These are phyloP conservation scores for Neoitamus cyanurus DNA, from an alignment of 2,888 invertebrate genomes.

Conservation along the genomic window DNA sequence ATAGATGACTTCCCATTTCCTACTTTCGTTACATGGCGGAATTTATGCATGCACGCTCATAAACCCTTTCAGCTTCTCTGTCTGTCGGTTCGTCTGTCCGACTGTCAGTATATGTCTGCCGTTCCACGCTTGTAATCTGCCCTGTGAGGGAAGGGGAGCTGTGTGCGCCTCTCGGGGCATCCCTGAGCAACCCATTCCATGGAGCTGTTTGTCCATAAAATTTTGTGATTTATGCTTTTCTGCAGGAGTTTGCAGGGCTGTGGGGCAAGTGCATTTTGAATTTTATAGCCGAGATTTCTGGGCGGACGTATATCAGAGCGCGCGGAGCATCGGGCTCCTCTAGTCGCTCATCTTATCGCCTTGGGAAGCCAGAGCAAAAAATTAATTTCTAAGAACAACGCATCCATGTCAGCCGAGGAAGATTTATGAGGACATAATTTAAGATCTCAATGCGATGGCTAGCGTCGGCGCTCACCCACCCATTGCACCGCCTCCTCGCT, in stretches of 20 bases:
- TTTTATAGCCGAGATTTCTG: conserved; percentile 40
- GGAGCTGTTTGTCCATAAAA: conserved; percentile 47
- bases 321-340: neutral
- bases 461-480: neutral
- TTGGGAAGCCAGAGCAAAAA: conserved; percentile 22
- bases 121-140: conserved; percentile 22
- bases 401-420: conserved; percentile 53
- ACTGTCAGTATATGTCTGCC: conserved; percentile 33
- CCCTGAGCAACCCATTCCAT: conserved; percentile 14
- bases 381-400: conserved; percentile 53
- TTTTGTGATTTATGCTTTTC: conserved; percentile 47
- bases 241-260: conserved; percentile 40
- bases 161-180: neutral
- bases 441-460: conserved; percentile 51
- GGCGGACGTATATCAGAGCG: conserved; percentile 23
- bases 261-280: conserved; percentile 37
- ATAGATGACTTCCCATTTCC: conserved; percentile 49
- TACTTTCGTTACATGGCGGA: conserved; percentile 46
- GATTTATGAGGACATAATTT: conserved; percentile 56
- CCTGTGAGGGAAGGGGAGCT: neutral
- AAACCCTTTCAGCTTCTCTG: conserved; percentile 46
- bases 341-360: conserved; percentile 35
- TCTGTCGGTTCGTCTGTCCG: conserved; percentile 27
- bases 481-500: neutral
- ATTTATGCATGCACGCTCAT: conserved; percentile 39